These are phyloP conservation scores for Platycnemis pennipes DNA, from an alignment of 2,888 invertebrate species.

Conservation along the genomic window DNA sequence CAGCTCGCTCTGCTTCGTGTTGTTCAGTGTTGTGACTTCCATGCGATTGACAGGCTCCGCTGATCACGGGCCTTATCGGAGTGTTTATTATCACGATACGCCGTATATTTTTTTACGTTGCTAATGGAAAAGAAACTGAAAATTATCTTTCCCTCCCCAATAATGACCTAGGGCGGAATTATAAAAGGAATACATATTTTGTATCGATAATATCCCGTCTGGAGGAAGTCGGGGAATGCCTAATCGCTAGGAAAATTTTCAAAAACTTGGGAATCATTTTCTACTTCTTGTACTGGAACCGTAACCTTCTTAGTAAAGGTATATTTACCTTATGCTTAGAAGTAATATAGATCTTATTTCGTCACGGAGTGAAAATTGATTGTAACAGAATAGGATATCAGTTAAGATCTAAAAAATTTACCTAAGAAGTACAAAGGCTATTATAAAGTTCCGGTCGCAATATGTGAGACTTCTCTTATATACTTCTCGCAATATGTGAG, in stretches of 20 bases:
- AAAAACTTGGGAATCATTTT: background rate
- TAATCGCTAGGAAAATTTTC: background rate
- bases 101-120: slow-evolving; percentile 13
- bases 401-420: no score
- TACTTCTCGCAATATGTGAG: no score
- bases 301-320: no score
- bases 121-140: slow-evolving; percentile 12
- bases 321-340: no score
- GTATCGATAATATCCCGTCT: background rate
- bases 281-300: no score
- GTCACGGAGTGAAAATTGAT: no score
- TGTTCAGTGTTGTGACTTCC: background rate
- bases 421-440: no score
- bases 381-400: no score
- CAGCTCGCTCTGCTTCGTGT: background rate
- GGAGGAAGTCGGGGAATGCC: background rate
- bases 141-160: background rate
- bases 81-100: background rate
- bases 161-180: background rate
- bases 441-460: no score
- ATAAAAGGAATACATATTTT: background rate
- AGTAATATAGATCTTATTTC: no score
- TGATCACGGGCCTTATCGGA: background rate
- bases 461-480: no score
- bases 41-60: background rate